Conservation (phyloP, 2,888 invertebrate genomes). For the Platycheirus albimanus region DNA sequence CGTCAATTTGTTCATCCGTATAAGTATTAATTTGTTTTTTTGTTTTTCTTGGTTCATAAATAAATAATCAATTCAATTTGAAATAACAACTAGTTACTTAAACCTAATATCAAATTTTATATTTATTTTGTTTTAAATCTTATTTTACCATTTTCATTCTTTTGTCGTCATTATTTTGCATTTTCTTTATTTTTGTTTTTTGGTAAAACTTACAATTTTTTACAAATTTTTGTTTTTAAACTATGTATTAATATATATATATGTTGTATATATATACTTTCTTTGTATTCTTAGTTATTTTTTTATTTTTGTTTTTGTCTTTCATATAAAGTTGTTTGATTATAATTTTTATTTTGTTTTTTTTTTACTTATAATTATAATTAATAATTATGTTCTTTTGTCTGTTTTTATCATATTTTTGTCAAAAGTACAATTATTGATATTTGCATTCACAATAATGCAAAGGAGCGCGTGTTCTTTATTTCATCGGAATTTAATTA, state of each 20-base stretch:
- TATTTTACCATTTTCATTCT: conserved; percentile 43
- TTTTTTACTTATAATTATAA: conserved; percentile 40
- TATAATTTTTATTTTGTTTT: conserved; percentile 58
- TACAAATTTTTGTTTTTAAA: conserved; percentile 41
- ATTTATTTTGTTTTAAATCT: conserved; percentile 28
- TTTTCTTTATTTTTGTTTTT: conserved; percentile 1
- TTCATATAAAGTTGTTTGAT: conserved; percentile 72
- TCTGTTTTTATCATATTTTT: conserved; percentile 46
- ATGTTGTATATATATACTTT: conserved; percentile 61
- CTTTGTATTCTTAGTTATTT: conserved; percentile 50
- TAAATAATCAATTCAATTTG: conserved; percentile 74
- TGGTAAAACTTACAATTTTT: conserved; percentile 50
- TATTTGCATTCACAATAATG: conserved; percentile 75
- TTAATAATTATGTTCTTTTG: conserved; percentile 61
- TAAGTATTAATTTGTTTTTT: conserved; percentile 64
- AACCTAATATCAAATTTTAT: conserved; percentile 69
- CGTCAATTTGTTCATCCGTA: conserved; percentile 71
- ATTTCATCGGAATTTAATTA: conserved; percentile 64
- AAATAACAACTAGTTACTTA: conserved; percentile 74
- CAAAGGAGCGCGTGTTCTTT: conserved; percentile 74
- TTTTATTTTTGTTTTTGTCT: conserved; percentile 31
- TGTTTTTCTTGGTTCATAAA: conserved; percentile 68
- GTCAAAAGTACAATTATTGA: conserved; percentile 74
- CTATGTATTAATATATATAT: conserved; percentile 61
- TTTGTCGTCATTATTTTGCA: conserved; percentile 37